Evolutionary conservation across 2,113 vertebrate genomes (phyloP).

Genomic region (Gila orcuttii): DNA sequence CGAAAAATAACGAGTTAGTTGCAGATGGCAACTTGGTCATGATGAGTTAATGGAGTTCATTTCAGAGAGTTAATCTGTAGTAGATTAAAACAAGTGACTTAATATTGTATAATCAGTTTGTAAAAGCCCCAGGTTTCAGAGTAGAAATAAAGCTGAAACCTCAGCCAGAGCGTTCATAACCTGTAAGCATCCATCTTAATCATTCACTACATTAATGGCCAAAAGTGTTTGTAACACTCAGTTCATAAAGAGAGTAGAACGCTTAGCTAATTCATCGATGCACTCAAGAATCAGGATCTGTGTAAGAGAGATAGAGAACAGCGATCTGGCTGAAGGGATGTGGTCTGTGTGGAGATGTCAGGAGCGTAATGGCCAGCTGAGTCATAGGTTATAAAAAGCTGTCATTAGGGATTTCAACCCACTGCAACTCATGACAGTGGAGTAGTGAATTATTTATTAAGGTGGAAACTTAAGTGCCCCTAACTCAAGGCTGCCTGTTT

Average conservation of each 20-base stretch:
- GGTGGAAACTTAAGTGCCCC: constrained; percentile 73
- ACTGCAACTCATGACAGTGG: constrained; percentile 75
- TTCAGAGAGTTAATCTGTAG: neutral
- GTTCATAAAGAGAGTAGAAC: constrained; percentile 6
- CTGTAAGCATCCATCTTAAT: constrained; percentile 35
- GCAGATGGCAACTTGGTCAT: neutral
- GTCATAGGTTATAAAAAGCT: constrained; percentile 82
- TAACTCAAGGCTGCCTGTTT: constrained; percentile 71
- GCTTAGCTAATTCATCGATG: constrained; percentile 21
- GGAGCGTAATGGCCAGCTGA: constrained; percentile 75
- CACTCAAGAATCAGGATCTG: constrained; percentile 11
- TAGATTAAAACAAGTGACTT: constrained; percentile 32
- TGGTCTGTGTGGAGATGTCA: constrained; percentile 73
- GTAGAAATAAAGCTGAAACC: constrained; percentile 28
- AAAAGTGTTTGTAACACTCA: constrained; percentile 37
- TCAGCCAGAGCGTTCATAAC: constrained; percentile 32
- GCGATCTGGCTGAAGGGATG: constrained; percentile 67
- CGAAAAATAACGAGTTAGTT: neutral
- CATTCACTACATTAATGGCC: constrained; percentile 25
- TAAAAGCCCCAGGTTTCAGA: constrained; percentile 8
- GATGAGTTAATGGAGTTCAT: neutral
- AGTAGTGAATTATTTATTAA: constrained; percentile 80
- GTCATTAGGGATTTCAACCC: constrained; percentile 79
- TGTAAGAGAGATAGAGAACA: constrained; percentile 46
- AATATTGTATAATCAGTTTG: constrained; percentile 19